Base-by-base conservation (phyloP, 2,888 invertebrate species). In the Pteria penguin region DNA sequence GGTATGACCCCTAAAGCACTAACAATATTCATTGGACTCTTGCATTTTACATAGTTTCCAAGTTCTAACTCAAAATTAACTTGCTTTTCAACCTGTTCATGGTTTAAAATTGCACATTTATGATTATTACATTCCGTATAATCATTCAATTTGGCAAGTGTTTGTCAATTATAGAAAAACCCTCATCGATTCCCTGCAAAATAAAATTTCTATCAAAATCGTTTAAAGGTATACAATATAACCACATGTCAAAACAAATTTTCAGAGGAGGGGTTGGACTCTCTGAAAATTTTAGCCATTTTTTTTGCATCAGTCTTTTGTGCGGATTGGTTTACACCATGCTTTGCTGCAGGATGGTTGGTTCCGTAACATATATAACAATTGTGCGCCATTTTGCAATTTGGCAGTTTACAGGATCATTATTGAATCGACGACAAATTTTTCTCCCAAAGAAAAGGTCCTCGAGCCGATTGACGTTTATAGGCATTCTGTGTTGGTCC, bases 1-100 rank as follows among this genome's bases (percentile, higher is more conserved):
- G 69, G 69, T 18, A 69, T 58, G 11, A 66, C 72, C 3, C 72
- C 66, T 8, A 72, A n/a, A 33, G 72, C 54, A 57, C 66, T 72
- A n/a, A 72, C 66, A 58, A 72, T 67, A 33, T 32, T 57, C n/a
- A 26, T 33, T 22, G 57, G 57, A 26, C 8, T 8, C 8, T 52
- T 26, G 22, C 31, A 27, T n/a, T 55, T 29, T 2, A 54, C 67
- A 67, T 67, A 67, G 31, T 67, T 67, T 57, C 22, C n/a, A n/a
- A n/a, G n/a, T n/a, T n/a, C n/a, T n/a, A n/a, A n/a, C n/a, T 57
- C 57, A 57, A 57, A 11, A 22, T 57, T 57, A 57, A 57, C 22
- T 57, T 57, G 57, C 22, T 8, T 22, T 22, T 57, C 57, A 11
- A 57, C 57, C 45, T 45, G 8, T 11, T 45, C 45, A 45, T 8